phyloP scores from a whole-genome alignment of 2,113 vertebrate genomes.

The Hemiscyllium ocellatum region DNA sequence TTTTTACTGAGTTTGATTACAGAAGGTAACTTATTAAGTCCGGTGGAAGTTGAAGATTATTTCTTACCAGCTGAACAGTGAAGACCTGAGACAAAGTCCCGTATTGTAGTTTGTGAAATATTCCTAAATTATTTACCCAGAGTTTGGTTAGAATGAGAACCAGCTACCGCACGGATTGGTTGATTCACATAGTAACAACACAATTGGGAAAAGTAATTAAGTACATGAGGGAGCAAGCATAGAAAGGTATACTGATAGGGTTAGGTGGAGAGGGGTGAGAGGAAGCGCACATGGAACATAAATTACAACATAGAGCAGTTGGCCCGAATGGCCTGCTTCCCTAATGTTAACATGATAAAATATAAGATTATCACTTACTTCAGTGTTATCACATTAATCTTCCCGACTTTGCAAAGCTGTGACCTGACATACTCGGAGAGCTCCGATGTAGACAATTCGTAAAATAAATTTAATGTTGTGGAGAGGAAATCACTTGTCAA shows the following conservation, averaged over 20 bases:
- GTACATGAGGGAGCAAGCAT: not conserved
- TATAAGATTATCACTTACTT: not conserved
- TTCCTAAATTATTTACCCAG: not conserved
- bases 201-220: not conserved
- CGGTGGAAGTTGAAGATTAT: not conserved
- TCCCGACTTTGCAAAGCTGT: not conserved
- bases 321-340: not conserved
- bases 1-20: not conserved
- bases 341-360: not conserved
- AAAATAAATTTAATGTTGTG: not conserved
- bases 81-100: not conserved
- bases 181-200: not conserved
- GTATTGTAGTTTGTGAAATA: not conserved
- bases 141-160: not conserved
- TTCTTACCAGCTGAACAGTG: not conserved
- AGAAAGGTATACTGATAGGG: not conserved
- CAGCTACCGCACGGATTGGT: not conserved
- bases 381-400: not conserved
- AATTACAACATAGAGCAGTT: not conserved
- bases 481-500: not conserved
- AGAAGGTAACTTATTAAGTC: slow-evolving; percentile 24
- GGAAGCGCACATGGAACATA: not conserved
- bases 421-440: not conserved
- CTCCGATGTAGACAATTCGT: not conserved
- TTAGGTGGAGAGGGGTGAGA: not conserved